Evolutionary conservation across 1,140 invertebrate species (phyloP), one percentile per base, ranked within the genome.

Genomic region (Drosophila nasuta): DNA sequence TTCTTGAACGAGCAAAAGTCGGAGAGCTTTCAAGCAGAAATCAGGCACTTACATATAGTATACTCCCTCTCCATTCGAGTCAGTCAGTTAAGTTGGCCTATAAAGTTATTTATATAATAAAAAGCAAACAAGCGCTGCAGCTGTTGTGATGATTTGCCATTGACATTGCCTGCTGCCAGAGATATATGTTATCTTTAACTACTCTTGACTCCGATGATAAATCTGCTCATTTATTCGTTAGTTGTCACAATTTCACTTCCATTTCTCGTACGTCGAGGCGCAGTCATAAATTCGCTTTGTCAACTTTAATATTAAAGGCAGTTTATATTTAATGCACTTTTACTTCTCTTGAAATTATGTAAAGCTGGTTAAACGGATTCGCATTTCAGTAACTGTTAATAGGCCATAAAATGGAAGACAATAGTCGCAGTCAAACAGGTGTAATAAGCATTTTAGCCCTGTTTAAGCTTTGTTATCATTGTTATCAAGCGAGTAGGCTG

Each of bases 401-500:
- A 28, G 20, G 5, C 57, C 3, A 52, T 52, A 30, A 60, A 60
- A 51, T 43, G 28, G 8, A 35, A 52, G 51, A 54, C 30, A 54
- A 54, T 54, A 54, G 30, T 15, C 35, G 38, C 8, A 20, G 33
- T 11, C 54, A 41, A 25, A 49, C 48, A 51, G 51, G 64, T 41
- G 41, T 46, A 52, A 33, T 73, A 67, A 73, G 70, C 52, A 67
- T 15, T 59, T 57, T 54, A 72, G 63, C 56, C 46, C 30, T 70
- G 60, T 70, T 72, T 46, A 77, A 75, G 65, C 51, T 33, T 71
- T 66, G 59, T 79, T 87, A 67, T 82, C 67, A 82, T 82, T 87
- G 83, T 79, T 79, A 85, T 87, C 75, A 65, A 30, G 63, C 64
- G 77, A 81, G 81, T 86, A 78, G 82, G 82, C 82, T 81, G 82